phyloP scores from a whole-genome alignment of 2,888 invertebrate species.

The Pantelozetes paolii region DNA sequence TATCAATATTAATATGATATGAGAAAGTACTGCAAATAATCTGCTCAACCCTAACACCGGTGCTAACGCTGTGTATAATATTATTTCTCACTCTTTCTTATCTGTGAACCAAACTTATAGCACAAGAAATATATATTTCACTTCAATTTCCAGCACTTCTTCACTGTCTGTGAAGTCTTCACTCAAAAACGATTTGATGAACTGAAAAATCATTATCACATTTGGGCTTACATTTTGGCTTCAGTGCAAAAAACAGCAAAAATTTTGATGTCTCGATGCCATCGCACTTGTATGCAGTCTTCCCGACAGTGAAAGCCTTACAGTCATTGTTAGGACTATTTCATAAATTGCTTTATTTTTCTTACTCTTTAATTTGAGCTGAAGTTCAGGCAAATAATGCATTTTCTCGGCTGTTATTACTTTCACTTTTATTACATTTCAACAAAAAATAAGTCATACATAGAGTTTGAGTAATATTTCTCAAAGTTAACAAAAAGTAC shows the following conservation, averaged over 20 bases:
- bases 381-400: conserved; percentile 22
- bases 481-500: background rate
- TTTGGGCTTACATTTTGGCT: too few species aligned
- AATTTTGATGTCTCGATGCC: conserved; percentile 14
- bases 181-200: conserved; percentile 12
- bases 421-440: conserved; percentile 29
- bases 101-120: background rate
- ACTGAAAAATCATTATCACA: conserved; percentile 26
- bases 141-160: background rate
- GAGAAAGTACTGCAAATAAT: conserved; percentile 5
- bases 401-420: conserved; percentile 24
- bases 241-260: conserved; percentile 8
- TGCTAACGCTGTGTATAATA: too few species aligned
- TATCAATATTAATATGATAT: conserved; percentile 2
- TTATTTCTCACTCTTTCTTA: background rate
- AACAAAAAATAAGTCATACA: conserved; percentile 26
- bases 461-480: background rate
- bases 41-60: conserved; percentile 7
- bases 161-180: background rate
- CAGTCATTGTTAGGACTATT: background rate
- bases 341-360: conserved; percentile 14
- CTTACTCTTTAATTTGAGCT: conserved; percentile 16
- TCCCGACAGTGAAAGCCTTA: background rate
- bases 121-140: background rate
- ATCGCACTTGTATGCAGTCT: background rate